These are phyloP conservation scores for Anisognathus igniventris DNA, from an alignment of 2,797 vertebrate genomes.

Conservation along the genomic window DNA sequence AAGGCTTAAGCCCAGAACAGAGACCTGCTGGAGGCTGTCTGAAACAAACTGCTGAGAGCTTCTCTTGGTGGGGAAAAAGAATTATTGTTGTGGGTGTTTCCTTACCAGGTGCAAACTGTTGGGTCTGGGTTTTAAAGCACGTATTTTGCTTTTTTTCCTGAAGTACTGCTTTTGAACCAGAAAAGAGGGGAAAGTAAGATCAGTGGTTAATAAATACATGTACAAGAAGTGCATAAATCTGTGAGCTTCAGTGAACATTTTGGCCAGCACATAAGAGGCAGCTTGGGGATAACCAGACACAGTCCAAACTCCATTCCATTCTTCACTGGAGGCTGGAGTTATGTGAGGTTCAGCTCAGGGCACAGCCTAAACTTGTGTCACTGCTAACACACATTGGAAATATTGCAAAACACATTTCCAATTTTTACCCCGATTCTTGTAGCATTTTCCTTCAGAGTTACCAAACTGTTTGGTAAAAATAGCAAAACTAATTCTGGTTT, in stretches of 20 bases:
- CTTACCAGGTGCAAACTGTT: background rate
- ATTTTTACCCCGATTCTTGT: background rate
- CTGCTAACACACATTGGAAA: background rate
- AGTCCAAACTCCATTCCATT: background rate
- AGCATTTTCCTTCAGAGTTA: background rate
- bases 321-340: background rate
- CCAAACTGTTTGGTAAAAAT: background rate
- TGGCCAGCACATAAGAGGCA: background rate
- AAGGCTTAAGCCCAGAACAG: background rate
- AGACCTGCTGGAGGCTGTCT: background rate
- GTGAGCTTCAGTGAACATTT: background rate
- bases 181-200: background rate
- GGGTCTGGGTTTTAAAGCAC: fast-evolving
- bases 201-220: background rate
- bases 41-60: background rate
- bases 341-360: background rate
- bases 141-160: fast-evolving
- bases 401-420: background rate
- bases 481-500: background rate
- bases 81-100: background rate
- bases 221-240: background rate
- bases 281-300: background rate
- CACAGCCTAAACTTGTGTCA: background rate
- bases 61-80: background rate
- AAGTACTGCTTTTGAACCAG: background rate